These are phyloP conservation scores for Apamea crenata DNA, from an alignment of 2,888 invertebrate genomes.

Conservation along the genomic window DNA sequence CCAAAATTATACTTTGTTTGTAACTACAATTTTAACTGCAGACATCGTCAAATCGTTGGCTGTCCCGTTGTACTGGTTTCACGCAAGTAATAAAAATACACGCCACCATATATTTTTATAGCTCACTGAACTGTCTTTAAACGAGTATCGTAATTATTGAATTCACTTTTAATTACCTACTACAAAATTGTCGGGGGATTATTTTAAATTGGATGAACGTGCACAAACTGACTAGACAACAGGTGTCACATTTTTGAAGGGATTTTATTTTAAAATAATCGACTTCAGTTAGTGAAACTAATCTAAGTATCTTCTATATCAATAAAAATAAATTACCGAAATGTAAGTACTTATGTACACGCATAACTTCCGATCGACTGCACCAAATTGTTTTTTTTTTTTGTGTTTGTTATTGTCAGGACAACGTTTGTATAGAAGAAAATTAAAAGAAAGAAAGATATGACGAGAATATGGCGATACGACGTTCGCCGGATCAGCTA, in stretches of 20 bases:
- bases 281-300: not conserved
- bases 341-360: too few species aligned
- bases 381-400: too few species aligned
- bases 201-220: not conserved
- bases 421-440: too few species aligned
- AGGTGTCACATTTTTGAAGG: not conserved
- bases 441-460: too few species aligned
- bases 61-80: conserved; percentile 19
- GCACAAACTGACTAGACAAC: not conserved
- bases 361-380: too few species aligned
- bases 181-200: not conserved
- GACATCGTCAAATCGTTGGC: not conserved
- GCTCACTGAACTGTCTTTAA: not conserved
- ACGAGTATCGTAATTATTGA: not conserved
- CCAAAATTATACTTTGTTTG: not conserved
- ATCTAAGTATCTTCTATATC: too few species aligned
- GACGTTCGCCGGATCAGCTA: too few species aligned
- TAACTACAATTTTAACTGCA: not conserved
- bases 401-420: too few species aligned
- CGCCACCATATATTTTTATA: conserved; percentile 7
- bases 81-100: conserved; percentile 10
- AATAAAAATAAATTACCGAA: too few species aligned
- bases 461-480: too few species aligned
- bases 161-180: not conserved
- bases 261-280: not conserved